A percentile compares a stretch with the other conserved stretches of the same genome.
These are phyloP conservation scores for Ariopsis seemanni DNA, from an alignment of 2,113 vertebrate genomes.

Conservation along the genomic window DNA sequence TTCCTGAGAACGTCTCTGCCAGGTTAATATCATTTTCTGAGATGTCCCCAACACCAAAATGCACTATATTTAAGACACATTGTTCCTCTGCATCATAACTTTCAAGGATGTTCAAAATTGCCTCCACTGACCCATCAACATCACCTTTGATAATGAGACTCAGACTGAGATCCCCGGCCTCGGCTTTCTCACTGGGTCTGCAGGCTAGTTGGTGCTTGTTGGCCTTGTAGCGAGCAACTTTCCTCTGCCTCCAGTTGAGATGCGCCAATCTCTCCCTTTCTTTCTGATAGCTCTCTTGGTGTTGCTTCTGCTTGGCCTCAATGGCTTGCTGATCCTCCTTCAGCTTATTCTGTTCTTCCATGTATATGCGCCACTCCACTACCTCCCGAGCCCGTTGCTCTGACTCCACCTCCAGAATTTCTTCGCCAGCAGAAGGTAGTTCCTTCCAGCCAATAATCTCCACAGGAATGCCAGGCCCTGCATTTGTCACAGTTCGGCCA, in stretches of 20 bases:
- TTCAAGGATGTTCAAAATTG: slow-evolving; percentile 84
- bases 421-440: slow-evolving; percentile 86
- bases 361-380: slow-evolving; percentile 81
- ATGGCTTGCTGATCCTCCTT: slow-evolving; percentile 76
- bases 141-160: slow-evolving; percentile 91
- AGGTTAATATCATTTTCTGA: slow-evolving; percentile 87
- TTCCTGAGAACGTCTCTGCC: slow-evolving; percentile 83
- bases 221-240: slow-evolving; percentile 67
- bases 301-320: slow-evolving; percentile 77
- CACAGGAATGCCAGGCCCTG: slow-evolving; percentile 79
- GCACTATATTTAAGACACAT: slow-evolving; percentile 83
- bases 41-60: slow-evolving; percentile 89
- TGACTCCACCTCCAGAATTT: slow-evolving; percentile 90
- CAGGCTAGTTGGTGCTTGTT: slow-evolving; percentile 62
- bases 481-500: slow-evolving; percentile 69
- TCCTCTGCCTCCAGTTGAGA: slow-evolving; percentile 83
- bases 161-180: slow-evolving; percentile 65
- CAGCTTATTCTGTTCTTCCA: slow-evolving; percentile 76
- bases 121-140: slow-evolving; percentile 90
- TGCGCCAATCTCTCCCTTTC: slow-evolving; percentile 68
- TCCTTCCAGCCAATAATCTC: slow-evolving; percentile 94
- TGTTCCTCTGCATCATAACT: slow-evolving; percentile 83
- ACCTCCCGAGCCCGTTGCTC: slow-evolving; percentile 91
- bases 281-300: slow-evolving; percentile 76
- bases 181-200: slow-evolving; percentile 72